phyloP scores from a whole-genome alignment of 2,888 invertebrate genomes.

The Tetragnatha montana region DNA sequence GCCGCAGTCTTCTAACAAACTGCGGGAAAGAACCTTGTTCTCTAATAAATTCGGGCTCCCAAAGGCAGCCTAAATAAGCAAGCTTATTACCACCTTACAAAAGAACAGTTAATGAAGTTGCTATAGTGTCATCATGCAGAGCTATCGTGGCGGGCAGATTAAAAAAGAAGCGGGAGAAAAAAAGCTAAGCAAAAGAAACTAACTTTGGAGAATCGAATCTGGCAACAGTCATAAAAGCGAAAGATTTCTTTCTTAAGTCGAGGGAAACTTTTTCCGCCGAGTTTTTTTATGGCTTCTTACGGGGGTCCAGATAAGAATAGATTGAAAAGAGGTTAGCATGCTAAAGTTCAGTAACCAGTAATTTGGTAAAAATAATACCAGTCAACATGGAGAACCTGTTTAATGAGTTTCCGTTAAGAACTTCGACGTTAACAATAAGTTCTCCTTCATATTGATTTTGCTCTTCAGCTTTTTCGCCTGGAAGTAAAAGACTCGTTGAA shows the following conservation, averaged over 20 bases:
- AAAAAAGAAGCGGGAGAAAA: not conserved
- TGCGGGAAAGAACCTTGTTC: not conserved
- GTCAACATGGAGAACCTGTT: not conserved
- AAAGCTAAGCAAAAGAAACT: not conserved
- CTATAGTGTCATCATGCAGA: conserved; percentile 1
- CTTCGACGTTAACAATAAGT: not conserved
- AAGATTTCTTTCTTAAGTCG: conserved; percentile 9
- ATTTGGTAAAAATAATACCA: conserved; percentile 10
- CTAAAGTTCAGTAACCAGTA: conserved; percentile 4
- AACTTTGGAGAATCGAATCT: conserved; percentile 17
- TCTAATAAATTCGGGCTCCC: not conserved
- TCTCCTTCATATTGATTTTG: not conserved
- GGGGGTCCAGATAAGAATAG: conserved; percentile 1
- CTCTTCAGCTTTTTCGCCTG: not conserved
- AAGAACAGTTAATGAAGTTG: conserved; percentile 25
- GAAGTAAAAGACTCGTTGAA: not conserved
- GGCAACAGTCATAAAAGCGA: conserved; percentile 31
- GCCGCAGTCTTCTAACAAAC: not conserved
- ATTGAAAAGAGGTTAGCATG: conserved; percentile 28
- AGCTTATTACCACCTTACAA: conserved; percentile 26
- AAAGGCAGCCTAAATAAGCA: not conserved
- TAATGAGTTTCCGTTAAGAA: conserved; percentile 26
- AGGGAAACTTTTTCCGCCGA: conserved; percentile 15
- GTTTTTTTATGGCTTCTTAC: not conserved
- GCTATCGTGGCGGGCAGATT: not conserved